These are phyloP conservation scores for Deilephila porcellus DNA, from an alignment of 2,888 invertebrate genomes.

Conservation along the genomic window DNA sequence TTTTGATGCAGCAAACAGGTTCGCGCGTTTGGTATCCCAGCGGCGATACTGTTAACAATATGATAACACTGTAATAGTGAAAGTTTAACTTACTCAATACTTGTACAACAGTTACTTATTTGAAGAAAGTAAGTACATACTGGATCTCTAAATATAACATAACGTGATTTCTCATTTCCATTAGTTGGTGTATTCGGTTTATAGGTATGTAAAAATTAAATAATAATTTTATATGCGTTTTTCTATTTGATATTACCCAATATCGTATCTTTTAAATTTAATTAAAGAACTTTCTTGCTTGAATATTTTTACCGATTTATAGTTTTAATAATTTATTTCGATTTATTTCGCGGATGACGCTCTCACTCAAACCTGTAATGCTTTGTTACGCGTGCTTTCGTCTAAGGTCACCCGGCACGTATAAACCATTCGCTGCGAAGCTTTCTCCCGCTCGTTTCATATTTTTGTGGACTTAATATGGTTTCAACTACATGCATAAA, in stretches of 20 bases:
- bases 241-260: no score
- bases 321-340: no score
- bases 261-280: no score
- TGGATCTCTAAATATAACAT: conserved; percentile 2
- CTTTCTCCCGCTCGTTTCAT: conserved; percentile 17
- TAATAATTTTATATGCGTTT: no score
- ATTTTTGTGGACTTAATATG: conserved; percentile 5
- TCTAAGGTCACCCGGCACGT: conserved; percentile 19
- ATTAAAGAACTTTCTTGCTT: not conserved
- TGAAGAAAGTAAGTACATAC: not conserved
- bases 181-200: no score
- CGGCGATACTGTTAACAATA: conserved; percentile 87
- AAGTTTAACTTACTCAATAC: not conserved
- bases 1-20: conserved; percentile 97
- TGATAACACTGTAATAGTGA: conserved; percentile 12
- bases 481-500: not conserved
- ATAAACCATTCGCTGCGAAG: conserved; percentile 13
- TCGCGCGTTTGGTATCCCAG: conserved; percentile 93
- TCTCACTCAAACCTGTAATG: conserved; percentile 20
- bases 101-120: not conserved
- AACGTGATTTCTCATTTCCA: not conserved
- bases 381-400: conserved; percentile 19
- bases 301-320: not conserved
- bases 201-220: no score
- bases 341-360: not conserved